Evolutionary conservation across 2,797 vertebrate species (phyloP).

Genomic region (Tenualosa thibaudeaui): DNA sequence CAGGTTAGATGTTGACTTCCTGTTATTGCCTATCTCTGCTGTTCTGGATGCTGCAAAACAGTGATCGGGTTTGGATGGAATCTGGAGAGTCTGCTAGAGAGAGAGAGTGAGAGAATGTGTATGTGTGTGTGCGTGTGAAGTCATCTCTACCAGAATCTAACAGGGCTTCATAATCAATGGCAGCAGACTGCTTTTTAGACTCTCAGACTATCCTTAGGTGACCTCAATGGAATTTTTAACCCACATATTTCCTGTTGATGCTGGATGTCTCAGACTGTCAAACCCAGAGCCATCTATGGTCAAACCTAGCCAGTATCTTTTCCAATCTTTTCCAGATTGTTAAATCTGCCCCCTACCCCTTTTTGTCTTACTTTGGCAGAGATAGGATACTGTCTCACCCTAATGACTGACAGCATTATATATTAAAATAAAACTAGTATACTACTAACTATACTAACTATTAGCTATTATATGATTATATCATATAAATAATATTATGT

Average conservation of each 20-base stretch:
- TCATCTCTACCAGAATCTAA: conserved; percentile 48
- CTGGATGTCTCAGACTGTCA: not conserved
- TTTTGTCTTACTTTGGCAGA: not conserved
- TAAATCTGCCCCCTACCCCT: not conserved
- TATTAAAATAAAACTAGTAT: not conserved
- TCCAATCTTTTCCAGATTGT: not conserved
- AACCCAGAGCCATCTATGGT: not conserved
- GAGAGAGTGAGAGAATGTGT: conserved; percentile 44
- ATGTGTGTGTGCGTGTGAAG: conserved; percentile 29
- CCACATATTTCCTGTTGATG: not conserved
- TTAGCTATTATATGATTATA: no score
- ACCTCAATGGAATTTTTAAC: not conserved
- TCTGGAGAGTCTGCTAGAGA: conserved; percentile 17
- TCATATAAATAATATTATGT: no score
- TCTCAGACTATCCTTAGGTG: conserved; percentile 23
- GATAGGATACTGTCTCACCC: not conserved
- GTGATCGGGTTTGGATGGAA: conserved; percentile 63
- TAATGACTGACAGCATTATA: not conserved
- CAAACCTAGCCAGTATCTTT: not conserved
- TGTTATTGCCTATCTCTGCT: conserved; percentile 67
- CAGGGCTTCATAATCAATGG: conserved; percentile 52
- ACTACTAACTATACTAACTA: no score
- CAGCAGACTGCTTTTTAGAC: conserved; percentile 36
- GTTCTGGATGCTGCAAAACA: conserved; percentile 54
- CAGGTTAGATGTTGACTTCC: conserved; percentile 62